A percentile compares a stretch with the other conserved stretches of the same genome.
These are phyloP conservation scores for Hololepta plana DNA, from an alignment of 2,888 invertebrate species.

Conservation along the genomic window DNA sequence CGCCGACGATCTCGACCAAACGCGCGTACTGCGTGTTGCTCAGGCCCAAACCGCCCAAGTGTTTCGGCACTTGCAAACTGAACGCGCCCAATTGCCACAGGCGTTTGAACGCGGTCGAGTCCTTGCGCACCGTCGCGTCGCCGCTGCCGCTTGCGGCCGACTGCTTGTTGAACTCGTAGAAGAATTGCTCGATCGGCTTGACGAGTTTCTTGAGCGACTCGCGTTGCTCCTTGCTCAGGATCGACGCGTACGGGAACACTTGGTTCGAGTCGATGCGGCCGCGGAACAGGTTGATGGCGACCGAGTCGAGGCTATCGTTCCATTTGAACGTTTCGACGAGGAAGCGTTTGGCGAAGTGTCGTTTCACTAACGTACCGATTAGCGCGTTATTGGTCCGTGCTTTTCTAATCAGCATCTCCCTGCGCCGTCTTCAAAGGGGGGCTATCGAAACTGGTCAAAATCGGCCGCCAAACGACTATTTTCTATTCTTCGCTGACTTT, in stretches of 20 bases:
- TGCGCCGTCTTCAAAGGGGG: too few relatives aligned
- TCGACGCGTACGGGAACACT: conserved; percentile 81
- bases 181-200: conserved; percentile 58
- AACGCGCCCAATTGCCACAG: conserved; percentile 82
- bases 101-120: conserved; percentile 47
- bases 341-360: too few relatives aligned
- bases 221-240: conserved; percentile 55
- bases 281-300: conserved; percentile 75
- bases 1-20: conserved; percentile 74
- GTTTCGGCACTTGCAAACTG: conserved; percentile 62
- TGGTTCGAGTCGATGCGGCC: conserved; percentile 60
- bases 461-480: too few relatives aligned
- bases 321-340: too few relatives aligned
- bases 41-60: conserved; percentile 66
- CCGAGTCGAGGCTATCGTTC: too few relatives aligned
- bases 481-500: too few relatives aligned
- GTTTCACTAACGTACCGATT: too few relatives aligned
- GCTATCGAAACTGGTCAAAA: too few relatives aligned
- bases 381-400: too few relatives aligned
- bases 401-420: too few relatives aligned
- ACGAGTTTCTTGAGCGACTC: conserved; percentile 59
- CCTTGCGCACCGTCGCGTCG: conserved; percentile 54
- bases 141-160: too few relatives aligned
- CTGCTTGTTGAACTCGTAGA: conserved; percentile 62
- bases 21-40: conserved; percentile 79